These are phyloP conservation scores for Callorhinus ursinus DNA, from an alignment of 2,113 vertebrate genomes.

Conservation along the genomic window DNA sequence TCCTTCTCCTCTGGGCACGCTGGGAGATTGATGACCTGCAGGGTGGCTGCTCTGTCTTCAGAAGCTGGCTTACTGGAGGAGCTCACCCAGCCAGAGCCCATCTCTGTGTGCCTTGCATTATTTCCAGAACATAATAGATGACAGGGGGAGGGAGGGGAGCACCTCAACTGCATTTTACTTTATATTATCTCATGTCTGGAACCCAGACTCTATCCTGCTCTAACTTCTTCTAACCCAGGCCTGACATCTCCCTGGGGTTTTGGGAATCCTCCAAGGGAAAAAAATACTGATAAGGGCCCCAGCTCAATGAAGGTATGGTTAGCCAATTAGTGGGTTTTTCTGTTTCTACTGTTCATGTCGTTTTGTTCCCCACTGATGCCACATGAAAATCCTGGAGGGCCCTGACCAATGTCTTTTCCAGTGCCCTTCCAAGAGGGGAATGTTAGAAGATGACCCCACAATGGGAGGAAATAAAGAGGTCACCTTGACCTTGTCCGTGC, in stretches of 20 bases:
- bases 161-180: background rate
- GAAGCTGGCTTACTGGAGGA: background rate
- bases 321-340: background rate
- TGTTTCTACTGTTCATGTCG: background rate
- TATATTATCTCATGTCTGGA: background rate
- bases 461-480: background rate
- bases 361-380: background rate
- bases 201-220: background rate
- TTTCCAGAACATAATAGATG: constrained; percentile 41
- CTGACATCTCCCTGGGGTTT: background rate
- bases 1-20: background rate
- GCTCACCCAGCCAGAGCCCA: background rate
- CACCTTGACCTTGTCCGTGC: background rate
- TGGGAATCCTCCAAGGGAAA: background rate
- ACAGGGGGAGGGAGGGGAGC: no score
- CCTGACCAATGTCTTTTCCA: background rate
- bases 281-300: background rate
- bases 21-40: background rate
- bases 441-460: background rate
- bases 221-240: background rate
- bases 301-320: background rate
- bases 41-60: background rate
- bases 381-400: background rate
- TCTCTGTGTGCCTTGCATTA: background rate
- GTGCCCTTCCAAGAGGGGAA: background rate